A percentile compares a stretch with the other conserved stretches of the same genome.
Evolutionary conservation across 2,797 vertebrate genomes (phyloP).

Genomic region (Myotis vivesi): DNA sequence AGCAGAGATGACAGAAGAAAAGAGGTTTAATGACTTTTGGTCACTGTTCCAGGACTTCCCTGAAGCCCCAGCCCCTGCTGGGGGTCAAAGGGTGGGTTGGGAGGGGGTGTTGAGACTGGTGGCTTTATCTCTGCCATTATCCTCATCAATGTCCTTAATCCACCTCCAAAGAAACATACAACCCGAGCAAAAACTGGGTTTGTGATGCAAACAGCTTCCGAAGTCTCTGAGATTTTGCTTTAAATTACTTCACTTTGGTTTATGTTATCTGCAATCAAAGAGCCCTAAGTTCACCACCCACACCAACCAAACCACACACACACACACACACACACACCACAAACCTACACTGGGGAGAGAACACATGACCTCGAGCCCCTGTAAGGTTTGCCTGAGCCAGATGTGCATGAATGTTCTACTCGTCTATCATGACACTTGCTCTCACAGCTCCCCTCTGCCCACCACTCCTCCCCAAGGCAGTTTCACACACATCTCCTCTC

Average conservation of each 20-base stretch:
- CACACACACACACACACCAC: background rate
- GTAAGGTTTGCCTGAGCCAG: background rate
- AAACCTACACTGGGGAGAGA: background rate
- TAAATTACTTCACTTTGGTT: background rate
- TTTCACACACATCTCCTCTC: background rate
- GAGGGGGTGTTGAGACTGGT: rapidly evolving
- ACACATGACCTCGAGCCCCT: background rate
- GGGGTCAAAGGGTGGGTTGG: background rate
- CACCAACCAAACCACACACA: background rate
- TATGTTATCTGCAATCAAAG: background rate
- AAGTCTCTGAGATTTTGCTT: background rate
- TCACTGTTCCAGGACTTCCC: background rate
- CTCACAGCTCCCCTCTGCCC: background rate
- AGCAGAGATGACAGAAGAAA: background rate
- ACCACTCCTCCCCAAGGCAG: background rate
- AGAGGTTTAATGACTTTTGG: background rate
- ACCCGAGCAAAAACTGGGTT: background rate
- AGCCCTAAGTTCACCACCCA: background rate
- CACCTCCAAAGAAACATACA: background rate
- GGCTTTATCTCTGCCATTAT: background rate
- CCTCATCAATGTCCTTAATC: background rate
- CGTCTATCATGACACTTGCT: background rate
- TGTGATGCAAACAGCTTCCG: background rate
- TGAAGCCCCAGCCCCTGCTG: background rate
- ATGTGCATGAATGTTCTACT: background rate